Evolutionary conservation across 2,797 vertebrate species (phyloP).

Genomic region (Thunnus albacares): DNA sequence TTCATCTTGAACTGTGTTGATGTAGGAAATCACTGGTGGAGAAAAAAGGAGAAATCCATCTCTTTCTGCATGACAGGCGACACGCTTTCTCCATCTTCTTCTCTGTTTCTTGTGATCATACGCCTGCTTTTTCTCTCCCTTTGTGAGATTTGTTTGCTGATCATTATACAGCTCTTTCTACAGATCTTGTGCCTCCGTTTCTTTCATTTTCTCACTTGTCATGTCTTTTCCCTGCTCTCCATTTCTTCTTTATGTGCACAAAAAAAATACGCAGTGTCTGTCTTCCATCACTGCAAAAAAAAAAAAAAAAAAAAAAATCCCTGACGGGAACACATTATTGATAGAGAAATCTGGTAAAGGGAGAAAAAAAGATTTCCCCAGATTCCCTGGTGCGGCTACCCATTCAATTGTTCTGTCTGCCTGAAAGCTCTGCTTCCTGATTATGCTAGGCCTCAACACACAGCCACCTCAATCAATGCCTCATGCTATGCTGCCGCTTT

Average conservation of each 20-base stretch:
- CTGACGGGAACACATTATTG: constrained; percentile 60
- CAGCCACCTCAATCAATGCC: constrained; percentile 76
- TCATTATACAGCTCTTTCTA: constrained; percentile 5
- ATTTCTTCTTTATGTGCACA: constrained; percentile 21
- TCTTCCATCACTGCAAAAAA: constrained; percentile 36
- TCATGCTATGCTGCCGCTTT: constrained; percentile 44
- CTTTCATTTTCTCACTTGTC: background rate
- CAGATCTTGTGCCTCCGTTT: constrained; percentile 15
- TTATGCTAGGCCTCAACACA: constrained; percentile 64
- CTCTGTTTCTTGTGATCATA: constrained; percentile 23
- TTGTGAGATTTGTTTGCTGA: constrained; percentile 10
- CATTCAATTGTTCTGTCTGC: constrained; percentile 76
- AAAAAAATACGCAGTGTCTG: constrained; percentile 9
- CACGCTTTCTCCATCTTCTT: constrained; percentile 11
- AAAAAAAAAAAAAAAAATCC: constrained; percentile 9
- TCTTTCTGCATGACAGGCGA: constrained; percentile 40
- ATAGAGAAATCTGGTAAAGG: constrained; percentile 51
- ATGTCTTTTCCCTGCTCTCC: constrained; percentile 7
- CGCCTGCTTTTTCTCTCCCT: constrained; percentile 6
- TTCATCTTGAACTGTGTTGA: constrained; percentile 67
- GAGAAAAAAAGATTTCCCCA: constrained; percentile 33
- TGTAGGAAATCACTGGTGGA: constrained; percentile 58
- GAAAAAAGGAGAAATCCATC: constrained; percentile 46
- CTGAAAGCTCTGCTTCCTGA: constrained; percentile 79
- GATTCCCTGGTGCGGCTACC: constrained; percentile 41